Base-by-base conservation (phyloP, 2,888 invertebrate genomes). In the Thymelicus lineola region DNA sequence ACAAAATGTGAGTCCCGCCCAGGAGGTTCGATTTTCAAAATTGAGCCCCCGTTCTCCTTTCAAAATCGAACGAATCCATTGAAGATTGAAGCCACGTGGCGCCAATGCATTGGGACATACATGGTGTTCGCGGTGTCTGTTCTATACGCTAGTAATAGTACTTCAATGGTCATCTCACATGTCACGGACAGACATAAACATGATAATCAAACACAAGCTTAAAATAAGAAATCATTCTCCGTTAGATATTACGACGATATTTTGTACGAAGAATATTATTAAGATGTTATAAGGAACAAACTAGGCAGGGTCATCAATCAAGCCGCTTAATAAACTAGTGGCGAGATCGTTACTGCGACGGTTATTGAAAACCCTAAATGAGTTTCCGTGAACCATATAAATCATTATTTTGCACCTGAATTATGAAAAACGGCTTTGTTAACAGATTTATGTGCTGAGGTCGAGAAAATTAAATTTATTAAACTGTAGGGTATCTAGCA, bases 311-410 rank as follows among this genome's bases (percentile, higher is more conserved):
- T 48, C 66, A 66, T 66, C 66, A 42, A 66, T 66, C 66, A 60
- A 20, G 2, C 38, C 7, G 36, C 42, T 66, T 60, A 66, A 67
- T 67, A 60, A 67, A 60, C 53, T 61, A 61, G 60, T 53, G 60
- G 28, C 50, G 36, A 36, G 57, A 35, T 57, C 57, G 57, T 35
- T 57, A 57, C 57, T 36, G 57, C 57, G 28, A n/a, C 36, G 20
- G 17, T 67, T 67, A 67, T 67, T 67, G 67, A 67, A 67, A 60
- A 67, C 53, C 60, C 53, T 61, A 61, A 67, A 67, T 67, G 67
- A 67, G 53, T 60, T 67, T 61, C 9, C 53, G 12, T 28, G 15
- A 42, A 14, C 67, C 53, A 7, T 60, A 61, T 67, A 67, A 67
- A 67, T 67, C 60, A 60, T 60, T 67, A 67, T 67, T 50, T 67